phyloP scores from a whole-genome alignment of 2,888 invertebrate species.

The Germaria angustata region DNA sequence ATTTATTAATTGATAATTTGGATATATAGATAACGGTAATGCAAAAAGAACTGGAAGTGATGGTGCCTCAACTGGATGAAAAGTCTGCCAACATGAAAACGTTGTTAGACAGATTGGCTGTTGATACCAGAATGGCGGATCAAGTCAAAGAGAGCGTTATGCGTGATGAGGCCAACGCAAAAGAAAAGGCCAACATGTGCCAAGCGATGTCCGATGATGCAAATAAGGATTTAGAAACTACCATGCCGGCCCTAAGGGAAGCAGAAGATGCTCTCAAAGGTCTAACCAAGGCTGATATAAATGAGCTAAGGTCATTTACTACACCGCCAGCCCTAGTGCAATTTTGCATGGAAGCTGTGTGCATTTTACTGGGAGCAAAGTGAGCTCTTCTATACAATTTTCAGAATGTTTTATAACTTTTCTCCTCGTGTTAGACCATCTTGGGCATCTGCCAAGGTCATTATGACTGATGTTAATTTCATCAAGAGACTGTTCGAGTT shows the following conservation, averaged over 20 bases:
- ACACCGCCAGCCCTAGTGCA: constrained; percentile 92
- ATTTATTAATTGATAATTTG: not conserved
- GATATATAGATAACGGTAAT: constrained; percentile 87
- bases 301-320: constrained; percentile 92
- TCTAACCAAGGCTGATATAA: constrained; percentile 93
- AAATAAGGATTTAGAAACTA: constrained; percentile 92
- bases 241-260: constrained; percentile 91
- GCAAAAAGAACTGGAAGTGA: constrained; percentile 89
- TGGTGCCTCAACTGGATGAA: constrained; percentile 89
- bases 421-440: constrained; percentile 86
- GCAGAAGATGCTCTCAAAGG: constrained; percentile 91
- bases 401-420: not conserved
- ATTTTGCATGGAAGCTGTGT: constrained; percentile 95
- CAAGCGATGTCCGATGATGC: constrained; percentile 92
- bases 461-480: constrained; percentile 91
- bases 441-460: constrained; percentile 90
- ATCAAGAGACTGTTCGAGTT: constrained; percentile 90
- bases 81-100: constrained; percentile 88
- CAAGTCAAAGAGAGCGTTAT: constrained; percentile 89
- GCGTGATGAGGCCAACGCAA: constrained; percentile 91
- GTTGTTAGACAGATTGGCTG: constrained; percentile 87
- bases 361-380: constrained; percentile 90
- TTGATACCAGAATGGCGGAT: constrained; percentile 91
- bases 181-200: constrained; percentile 91
- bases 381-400: constrained; percentile 78